A percentile compares a stretch with the other conserved stretches of the same genome.
These are phyloP conservation scores for Bambusicola thoracicus DNA, from an alignment of 2,113 vertebrate species.

Conservation along the genomic window DNA sequence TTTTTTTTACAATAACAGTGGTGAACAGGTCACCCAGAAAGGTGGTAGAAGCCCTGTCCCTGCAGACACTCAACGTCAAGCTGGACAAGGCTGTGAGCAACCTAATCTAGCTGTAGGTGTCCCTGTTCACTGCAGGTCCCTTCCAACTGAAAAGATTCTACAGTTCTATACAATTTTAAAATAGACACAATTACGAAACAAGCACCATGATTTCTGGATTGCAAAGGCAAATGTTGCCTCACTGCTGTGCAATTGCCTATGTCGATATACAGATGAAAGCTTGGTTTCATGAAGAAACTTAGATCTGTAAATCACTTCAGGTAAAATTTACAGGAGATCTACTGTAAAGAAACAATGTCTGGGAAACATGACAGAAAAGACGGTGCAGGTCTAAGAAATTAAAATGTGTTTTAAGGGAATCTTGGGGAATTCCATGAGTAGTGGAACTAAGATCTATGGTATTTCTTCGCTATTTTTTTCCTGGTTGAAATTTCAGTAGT, in stretches of 20 bases:
- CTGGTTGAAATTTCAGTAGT: not conserved
- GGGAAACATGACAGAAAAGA: not conserved
- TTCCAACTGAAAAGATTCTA: no score
- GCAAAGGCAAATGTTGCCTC: not conserved
- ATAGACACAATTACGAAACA: not conserved
- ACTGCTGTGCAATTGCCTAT: not conserved
- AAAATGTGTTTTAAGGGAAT: not conserved
- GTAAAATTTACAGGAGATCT: not conserved
- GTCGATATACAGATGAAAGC: not conserved
- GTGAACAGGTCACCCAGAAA: no score
- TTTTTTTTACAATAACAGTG: no score
- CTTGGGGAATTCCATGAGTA: not conserved
- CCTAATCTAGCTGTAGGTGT: no score
- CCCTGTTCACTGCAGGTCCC: no score
- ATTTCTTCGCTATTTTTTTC: slow-evolving; percentile 2
- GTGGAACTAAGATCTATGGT: not conserved
- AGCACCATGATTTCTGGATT: not conserved
- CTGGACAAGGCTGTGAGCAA: no score
- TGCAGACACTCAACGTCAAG: no score
- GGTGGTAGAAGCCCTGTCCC: no score
- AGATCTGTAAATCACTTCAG: not conserved
- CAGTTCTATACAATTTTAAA: not conserved
- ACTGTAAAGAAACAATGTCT: not conserved
- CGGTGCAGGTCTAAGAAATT: not conserved
- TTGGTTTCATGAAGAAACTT: not conserved